Base-by-base conservation (phyloP, 2,113 vertebrate genomes). In the Coptodon rendalli region DNA sequence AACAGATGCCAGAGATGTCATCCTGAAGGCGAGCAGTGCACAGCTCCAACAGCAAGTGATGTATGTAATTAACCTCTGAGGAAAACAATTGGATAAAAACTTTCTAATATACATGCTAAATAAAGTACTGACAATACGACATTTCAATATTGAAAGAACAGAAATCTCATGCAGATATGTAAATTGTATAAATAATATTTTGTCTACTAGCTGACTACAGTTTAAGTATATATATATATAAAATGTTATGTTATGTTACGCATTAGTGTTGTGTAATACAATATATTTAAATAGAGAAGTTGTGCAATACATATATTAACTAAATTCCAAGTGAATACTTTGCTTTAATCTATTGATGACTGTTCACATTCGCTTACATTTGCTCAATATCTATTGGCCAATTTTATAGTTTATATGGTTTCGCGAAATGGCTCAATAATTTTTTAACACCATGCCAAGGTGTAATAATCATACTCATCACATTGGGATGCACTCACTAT, bases 151-250 rank as follows among this genome's bases (percentile, higher is more conserved):
- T 48, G 2, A 40, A 63, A 57, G 4, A 48, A 63, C n/a, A 36
- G 4, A 76, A 50, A 76, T 76, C 40, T 57, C 7, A 86, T 81
- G 29, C 50, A 66, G 66, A 81, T 29, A 34, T 92, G 89, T 95
- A 88, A 84, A 94, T 91, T 91, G 59, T 90, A 53, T 38, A 84
- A 68, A 84, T 53, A 81, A 43, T 59, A 50, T 8, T 85, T 78
- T 86, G 79, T 54, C 59, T 80, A 45, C 14, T 91, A 86, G 84
- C 9, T 1, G n/a, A 29, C 11, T 31, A 66, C 38, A 81, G 48
- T 80, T 52, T 71, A 43, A 43, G 66, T 54, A 86, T 14, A 31
- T 56, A 84, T 71, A 36, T 71, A 43, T 43, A 78, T 63, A 63
- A 19, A 61, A 61, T 61, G 57, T 34, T 19, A 38, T 66, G 57